A percentile compares a stretch with the other conserved stretches of the same genome.
phyloP scores from a whole-genome alignment of 2,797 vertebrate species.

The Acanthurus lineatus region DNA sequence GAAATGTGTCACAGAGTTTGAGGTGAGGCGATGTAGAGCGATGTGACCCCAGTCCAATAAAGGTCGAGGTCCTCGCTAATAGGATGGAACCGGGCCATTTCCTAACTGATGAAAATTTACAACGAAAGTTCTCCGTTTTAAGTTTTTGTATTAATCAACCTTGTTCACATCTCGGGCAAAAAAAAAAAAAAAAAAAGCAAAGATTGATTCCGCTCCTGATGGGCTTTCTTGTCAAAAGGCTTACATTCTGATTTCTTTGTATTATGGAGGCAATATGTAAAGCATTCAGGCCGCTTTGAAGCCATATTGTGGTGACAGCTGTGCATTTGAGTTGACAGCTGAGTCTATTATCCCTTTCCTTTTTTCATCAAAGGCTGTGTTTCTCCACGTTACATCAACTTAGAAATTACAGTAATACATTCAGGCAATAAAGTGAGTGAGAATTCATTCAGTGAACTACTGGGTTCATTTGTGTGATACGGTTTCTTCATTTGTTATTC shows the following conservation, averaged over 20 bases:
- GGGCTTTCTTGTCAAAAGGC: conserved; percentile 32
- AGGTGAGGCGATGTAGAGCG: conserved; percentile 68
- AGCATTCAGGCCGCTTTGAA: conserved; percentile 55
- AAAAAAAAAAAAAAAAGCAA: background rate
- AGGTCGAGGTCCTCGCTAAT: conserved; percentile 70
- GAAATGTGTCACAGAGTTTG: conserved; percentile 79
- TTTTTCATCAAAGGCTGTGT: conserved; percentile 59
- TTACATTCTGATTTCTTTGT: conserved; percentile 52
- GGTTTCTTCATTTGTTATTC: background rate
- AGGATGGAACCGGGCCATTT: conserved; percentile 63
- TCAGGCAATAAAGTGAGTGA: conserved; percentile 12
- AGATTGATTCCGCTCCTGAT: background rate
- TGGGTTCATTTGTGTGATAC: too few relatives aligned
- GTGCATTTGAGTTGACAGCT: conserved; percentile 63
- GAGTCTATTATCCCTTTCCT: conserved; percentile 53
- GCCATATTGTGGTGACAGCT: conserved; percentile 65
- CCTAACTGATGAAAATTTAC: conserved; percentile 46
- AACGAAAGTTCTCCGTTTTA: background rate
- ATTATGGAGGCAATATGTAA: conserved; percentile 49
- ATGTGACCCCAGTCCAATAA: conserved; percentile 71
- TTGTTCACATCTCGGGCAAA: conserved; percentile 1
- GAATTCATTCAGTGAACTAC: conserved; percentile 26
- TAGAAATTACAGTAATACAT: conserved; percentile 46
- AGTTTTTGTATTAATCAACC: conserved; percentile 2
- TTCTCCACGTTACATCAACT: conserved; percentile 65